Percentiles rank a stretch among this genome's conserved stretches.
Conservation (phyloP, 1,140 invertebrate species). For the Drosophila ficusphila region DNA sequence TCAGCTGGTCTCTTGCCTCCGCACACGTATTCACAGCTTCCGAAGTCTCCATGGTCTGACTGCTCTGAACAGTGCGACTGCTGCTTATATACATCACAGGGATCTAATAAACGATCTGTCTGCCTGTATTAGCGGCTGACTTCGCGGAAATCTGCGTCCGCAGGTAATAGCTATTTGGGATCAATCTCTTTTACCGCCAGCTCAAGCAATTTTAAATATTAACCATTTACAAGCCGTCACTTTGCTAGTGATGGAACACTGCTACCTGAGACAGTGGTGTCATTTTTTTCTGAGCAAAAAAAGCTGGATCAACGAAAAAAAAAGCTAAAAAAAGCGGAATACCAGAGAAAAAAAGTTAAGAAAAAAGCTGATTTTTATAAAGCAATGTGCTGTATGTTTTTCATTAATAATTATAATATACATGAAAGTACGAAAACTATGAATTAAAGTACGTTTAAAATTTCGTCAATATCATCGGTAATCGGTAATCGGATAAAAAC, state of each 20-base stretch:
- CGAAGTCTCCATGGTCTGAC: conserved; percentile 57
- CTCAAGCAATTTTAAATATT: conserved; percentile 15
- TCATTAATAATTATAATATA: too few species aligned
- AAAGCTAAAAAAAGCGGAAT: too few species aligned
- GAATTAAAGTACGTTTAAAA: too few species aligned
- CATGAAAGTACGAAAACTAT: too few species aligned
- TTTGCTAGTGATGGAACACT: conserved; percentile 8
- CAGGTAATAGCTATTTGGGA: conserved; percentile 21
- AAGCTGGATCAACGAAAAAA: too few species aligned
- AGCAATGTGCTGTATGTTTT: too few species aligned
- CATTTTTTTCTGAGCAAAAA: too few species aligned
- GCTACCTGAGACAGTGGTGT: not conserved
- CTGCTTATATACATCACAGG: conserved; percentile 34
- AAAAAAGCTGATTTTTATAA: too few species aligned
- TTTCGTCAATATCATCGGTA: too few species aligned
- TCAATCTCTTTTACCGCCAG: not conserved
- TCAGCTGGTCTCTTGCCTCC: conserved; percentile 52
- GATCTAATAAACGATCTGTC: not conserved
- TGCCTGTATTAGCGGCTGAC: conserved; percentile 1
- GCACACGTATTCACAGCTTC: conserved; percentile 58
- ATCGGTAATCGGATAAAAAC: too few species aligned
- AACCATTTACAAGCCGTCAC: conserved; percentile 20
- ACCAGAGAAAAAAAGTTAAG: too few species aligned
- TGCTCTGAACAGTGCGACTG: conserved; percentile 1
- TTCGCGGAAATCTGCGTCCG: conserved; percentile 24